These are phyloP conservation scores for Tribolium madens DNA, from an alignment of 1,140 invertebrate genomes.

Conservation along the genomic window DNA sequence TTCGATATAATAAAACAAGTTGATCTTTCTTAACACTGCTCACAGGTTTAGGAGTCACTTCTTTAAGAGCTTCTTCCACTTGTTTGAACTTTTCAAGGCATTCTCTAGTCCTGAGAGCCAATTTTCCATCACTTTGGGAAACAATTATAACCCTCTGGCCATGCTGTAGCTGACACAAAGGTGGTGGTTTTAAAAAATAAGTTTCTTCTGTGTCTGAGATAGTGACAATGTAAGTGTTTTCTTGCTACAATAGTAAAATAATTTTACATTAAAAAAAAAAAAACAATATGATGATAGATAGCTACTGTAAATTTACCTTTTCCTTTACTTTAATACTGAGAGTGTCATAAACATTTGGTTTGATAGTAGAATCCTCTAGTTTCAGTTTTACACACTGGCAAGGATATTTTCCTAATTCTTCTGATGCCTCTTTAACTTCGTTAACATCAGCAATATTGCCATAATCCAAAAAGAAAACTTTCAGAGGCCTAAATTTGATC, in stretches of 20 bases:
- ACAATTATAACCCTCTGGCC: slow-evolving; percentile 41
- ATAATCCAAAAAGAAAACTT: slow-evolving; percentile 46
- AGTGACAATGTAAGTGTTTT: too few relatives aligned
- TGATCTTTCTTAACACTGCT: slow-evolving; percentile 43
- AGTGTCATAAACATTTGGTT: neutral
- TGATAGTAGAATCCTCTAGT: neutral
- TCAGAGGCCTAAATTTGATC: slow-evolving; percentile 1
- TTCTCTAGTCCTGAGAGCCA: slow-evolving; percentile 44
- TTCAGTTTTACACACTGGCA: slow-evolving; percentile 15
- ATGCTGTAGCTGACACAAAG: slow-evolving; percentile 10
- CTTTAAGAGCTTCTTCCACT: slow-evolving; percentile 33
- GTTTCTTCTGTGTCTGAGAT: neutral
- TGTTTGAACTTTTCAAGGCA: slow-evolving; percentile 27
- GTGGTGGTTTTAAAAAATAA: slow-evolving; percentile 19
- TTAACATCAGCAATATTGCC: slow-evolving; percentile 38
- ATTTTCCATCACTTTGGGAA: slow-evolving; percentile 1
- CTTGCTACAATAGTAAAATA: too few relatives aligned
- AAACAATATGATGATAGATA: too few relatives aligned
- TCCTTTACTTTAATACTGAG: slow-evolving; percentile 21
- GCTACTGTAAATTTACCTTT: too few relatives aligned
- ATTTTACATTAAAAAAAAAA: too few relatives aligned
- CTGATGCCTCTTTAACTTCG: slow-evolving; percentile 23
- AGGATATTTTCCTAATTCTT: slow-evolving; percentile 29
- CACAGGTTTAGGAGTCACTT: neutral
- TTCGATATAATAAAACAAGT: slow-evolving; percentile 39